These are phyloP conservation scores for Planiliza haematocheilus DNA, from an alignment of 2,113 vertebrate species.

Conservation along the genomic window DNA sequence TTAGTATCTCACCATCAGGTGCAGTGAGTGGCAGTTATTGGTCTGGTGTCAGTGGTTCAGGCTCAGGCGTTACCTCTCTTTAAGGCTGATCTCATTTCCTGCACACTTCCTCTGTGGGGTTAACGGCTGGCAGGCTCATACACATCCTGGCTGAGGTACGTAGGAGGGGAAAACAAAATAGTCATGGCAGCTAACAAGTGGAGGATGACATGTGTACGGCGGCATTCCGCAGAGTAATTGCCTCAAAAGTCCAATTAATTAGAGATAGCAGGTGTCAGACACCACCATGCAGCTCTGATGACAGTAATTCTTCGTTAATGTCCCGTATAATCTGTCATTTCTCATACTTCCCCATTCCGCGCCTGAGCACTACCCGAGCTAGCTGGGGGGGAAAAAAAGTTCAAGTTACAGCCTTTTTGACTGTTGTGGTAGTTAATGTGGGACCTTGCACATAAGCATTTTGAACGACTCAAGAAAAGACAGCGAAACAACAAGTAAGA, in stretches of 20 bases:
- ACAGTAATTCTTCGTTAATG: conserved; percentile 26
- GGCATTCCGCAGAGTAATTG: conserved; percentile 36
- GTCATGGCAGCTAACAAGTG: conserved; percentile 40
- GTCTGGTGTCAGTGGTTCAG: conserved; percentile 77
- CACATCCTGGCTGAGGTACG: conserved; percentile 65
- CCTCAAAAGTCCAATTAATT: conserved; percentile 24
- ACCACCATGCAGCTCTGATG: conserved; percentile 14
- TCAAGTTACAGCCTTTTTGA: not conserved
- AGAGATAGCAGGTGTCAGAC: conserved; percentile 19
- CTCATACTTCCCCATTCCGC: not conserved
- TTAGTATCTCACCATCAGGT: conserved; percentile 70
- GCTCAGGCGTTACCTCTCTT: conserved; percentile 75
- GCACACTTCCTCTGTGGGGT: conserved; percentile 78
- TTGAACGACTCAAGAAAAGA: not conserved
- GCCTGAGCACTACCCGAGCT: not conserved
- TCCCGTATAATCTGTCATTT: not conserved
- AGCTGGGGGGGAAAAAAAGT: not conserved
- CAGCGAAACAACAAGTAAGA: not conserved
- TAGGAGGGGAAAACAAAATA: conserved; percentile 48
- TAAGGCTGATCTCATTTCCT: conserved; percentile 81
- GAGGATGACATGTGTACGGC: conserved; percentile 29
- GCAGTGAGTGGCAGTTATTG: conserved; percentile 81
- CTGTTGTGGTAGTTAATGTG: not conserved
- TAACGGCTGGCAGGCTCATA: conserved; percentile 70
- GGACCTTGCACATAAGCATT: not conserved